A percentile compares a stretch with the other conserved stretches of the same genome.
phyloP scores from a whole-genome alignment of 1,140 invertebrate genomes.

The Pachypeltis micranthus region DNA sequence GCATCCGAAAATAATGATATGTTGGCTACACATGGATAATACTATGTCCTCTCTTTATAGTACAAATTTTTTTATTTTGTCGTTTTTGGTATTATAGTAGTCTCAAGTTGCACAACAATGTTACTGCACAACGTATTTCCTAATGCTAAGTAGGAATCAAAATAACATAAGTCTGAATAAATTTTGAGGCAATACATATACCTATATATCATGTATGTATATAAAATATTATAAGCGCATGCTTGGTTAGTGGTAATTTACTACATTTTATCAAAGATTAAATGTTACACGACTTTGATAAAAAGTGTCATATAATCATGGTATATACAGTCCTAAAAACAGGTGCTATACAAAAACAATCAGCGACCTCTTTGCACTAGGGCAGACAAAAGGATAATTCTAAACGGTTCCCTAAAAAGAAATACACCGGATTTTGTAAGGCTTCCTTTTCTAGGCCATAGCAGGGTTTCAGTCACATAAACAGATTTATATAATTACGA shows the following conservation, averaged over 20 bases:
- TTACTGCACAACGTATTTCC: slow-evolving; percentile 18
- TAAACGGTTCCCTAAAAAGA: neutral
- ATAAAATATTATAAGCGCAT: neutral
- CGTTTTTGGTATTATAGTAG: slow-evolving; percentile 22
- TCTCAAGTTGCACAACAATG: slow-evolving; percentile 22
- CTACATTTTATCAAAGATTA: neutral
- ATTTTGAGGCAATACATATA: slow-evolving; percentile 20
- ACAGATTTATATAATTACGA: slow-evolving; percentile 12
- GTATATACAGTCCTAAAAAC: slow-evolving; percentile 8
- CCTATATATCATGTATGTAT: slow-evolving; percentile 8
- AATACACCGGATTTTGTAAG: slow-evolving; percentile 10
- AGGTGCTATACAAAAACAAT: slow-evolving; percentile 7
- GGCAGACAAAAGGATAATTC: neutral
- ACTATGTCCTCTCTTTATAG: slow-evolving; percentile 18
- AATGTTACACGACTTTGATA: neutral
- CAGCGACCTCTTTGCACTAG: neutral
- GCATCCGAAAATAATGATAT: slow-evolving; percentile 21
- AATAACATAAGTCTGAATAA: slow-evolving; percentile 19
- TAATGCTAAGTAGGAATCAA: slow-evolving; percentile 22
- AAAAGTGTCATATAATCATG: neutral
- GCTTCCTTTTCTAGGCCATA: slow-evolving; percentile 18
- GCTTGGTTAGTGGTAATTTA: neutral
- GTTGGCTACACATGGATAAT: slow-evolving; percentile 20
- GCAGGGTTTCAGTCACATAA: slow-evolving; percentile 17
- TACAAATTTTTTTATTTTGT: slow-evolving; percentile 18